A percentile compares a stretch with the other conserved stretches of the same genome.
These are phyloP conservation scores for Pseudochirops corinnae DNA, from an alignment of 2,797 vertebrate species.

Conservation along the genomic window DNA sequence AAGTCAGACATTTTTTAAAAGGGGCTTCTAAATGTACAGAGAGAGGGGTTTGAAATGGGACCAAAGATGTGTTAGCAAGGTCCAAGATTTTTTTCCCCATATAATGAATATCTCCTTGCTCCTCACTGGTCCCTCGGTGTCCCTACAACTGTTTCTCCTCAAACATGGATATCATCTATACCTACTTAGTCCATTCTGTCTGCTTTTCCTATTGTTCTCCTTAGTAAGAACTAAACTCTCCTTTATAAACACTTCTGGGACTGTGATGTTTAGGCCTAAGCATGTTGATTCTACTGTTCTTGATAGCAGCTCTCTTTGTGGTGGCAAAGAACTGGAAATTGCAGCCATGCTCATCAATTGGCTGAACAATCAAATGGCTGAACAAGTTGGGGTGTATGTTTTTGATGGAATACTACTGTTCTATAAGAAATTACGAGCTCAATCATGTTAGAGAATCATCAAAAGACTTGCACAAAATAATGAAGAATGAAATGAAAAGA, in stretches of 20 bases:
- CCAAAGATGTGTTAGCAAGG: not conserved
- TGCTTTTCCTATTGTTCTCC: not conserved
- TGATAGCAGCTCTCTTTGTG: not conserved
- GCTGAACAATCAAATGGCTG: not conserved
- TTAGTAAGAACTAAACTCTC: not conserved
- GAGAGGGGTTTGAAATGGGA: conserved; percentile 28
- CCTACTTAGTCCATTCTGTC: not conserved
- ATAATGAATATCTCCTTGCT: not conserved
- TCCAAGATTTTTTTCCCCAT: not conserved
- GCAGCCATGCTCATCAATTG: not conserved
- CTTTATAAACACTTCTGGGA: not conserved
- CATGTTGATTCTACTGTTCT: not conserved
- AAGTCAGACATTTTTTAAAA: not conserved
- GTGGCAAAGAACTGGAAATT: no score
- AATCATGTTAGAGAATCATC: no score
- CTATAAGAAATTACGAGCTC: no score
- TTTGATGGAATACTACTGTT: no score
- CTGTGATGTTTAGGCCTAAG: not conserved
- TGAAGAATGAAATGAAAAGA: no score
- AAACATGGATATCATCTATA: not conserved
- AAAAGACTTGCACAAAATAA: no score
- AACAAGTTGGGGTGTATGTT: not conserved
- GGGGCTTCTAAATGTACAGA: not conserved
- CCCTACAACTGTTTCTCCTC: not conserved
- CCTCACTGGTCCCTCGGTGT: not conserved